Evolutionary conservation across 2,888 invertebrate species (phyloP).

Genomic region (Alviniconcha strummeri): DNA sequence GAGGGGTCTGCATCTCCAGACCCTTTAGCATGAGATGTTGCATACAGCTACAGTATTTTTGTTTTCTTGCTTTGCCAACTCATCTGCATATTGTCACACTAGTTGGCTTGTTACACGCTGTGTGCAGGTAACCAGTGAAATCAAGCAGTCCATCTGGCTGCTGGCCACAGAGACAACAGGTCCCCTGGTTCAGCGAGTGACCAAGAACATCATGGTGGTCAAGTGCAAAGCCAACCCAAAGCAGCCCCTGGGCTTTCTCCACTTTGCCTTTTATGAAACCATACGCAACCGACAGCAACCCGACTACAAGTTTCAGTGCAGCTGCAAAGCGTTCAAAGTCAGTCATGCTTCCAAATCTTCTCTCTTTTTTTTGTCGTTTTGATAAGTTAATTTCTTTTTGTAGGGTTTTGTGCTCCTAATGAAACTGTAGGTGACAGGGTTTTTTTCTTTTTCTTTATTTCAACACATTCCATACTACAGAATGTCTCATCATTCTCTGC

Average conservation of each 20-base stretch:
- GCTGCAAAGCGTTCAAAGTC: constrained; percentile 78
- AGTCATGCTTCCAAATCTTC: constrained; percentile 19
- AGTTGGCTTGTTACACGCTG: too few species aligned
- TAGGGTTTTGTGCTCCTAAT: too few species aligned
- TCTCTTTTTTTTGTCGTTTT: neutral
- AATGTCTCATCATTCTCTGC: too few species aligned
- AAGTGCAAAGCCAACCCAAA: constrained; percentile 81
- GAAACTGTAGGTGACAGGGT: too few species aligned
- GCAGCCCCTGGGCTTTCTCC: constrained; percentile 83
- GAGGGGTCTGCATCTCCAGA: too few species aligned
- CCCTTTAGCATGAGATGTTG: too few species aligned
- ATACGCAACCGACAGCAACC: constrained; percentile 60
- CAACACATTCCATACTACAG: too few species aligned
- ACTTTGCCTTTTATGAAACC: constrained; percentile 78
- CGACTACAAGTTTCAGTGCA: constrained; percentile 79
- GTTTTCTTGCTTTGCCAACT: too few species aligned
- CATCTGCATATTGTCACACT: too few species aligned
- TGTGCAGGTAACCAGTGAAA: constrained; percentile 78
- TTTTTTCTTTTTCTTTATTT: too few species aligned
- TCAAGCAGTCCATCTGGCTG: constrained; percentile 79
- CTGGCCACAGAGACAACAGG: constrained; percentile 79
- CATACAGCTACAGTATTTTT: too few species aligned
- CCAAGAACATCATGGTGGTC: constrained; percentile 83
- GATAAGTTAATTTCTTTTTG: neutral
- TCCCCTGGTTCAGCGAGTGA: constrained; percentile 82